phyloP scores from a whole-genome alignment of 2,113 vertebrate species.

The Varanus salvator region DNA sequence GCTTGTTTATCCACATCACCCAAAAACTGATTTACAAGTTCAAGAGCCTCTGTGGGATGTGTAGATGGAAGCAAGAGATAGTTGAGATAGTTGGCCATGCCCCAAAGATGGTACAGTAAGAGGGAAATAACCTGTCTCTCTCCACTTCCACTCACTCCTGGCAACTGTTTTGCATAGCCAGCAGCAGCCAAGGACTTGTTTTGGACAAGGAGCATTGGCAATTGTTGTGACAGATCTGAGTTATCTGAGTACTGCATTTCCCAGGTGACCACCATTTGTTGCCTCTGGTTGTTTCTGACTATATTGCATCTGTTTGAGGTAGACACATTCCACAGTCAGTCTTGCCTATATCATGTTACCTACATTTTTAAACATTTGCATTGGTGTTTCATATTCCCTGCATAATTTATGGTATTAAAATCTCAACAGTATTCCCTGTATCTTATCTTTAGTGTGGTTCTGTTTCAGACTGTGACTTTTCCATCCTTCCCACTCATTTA shows the following conservation, averaged over 20 bases:
- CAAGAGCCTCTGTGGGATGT: too few relatives aligned
- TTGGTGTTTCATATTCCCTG: not conserved
- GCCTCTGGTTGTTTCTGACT: not conserved
- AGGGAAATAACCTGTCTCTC: not conserved
- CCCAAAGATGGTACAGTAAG: not conserved
- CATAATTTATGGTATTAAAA: constrained; percentile 17
- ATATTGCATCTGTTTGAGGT: not conserved
- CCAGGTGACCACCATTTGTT: constrained; percentile 2
- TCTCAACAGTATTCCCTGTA: not conserved
- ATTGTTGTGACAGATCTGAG: not conserved
- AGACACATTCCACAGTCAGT: not conserved
- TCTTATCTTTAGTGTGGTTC: not conserved
- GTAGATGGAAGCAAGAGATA: too few relatives aligned
- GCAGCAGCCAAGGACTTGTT: not conserved
- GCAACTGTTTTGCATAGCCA: not conserved
- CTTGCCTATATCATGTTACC: not conserved
- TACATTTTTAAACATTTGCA: constrained; percentile 1
- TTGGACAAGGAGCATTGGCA: not conserved
- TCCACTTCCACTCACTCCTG: not conserved
- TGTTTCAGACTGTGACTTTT: not conserved
- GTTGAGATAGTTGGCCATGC: not conserved
- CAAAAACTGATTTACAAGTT: too few relatives aligned
- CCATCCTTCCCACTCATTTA: constrained; percentile 14
- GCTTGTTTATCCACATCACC: too few relatives aligned
- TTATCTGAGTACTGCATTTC: not conserved